Percentiles rank a stretch among this genome's conserved stretches.
phyloP scores from a whole-genome alignment of 1,140 invertebrate genomes.

The Saccostrea glomerata region DNA sequence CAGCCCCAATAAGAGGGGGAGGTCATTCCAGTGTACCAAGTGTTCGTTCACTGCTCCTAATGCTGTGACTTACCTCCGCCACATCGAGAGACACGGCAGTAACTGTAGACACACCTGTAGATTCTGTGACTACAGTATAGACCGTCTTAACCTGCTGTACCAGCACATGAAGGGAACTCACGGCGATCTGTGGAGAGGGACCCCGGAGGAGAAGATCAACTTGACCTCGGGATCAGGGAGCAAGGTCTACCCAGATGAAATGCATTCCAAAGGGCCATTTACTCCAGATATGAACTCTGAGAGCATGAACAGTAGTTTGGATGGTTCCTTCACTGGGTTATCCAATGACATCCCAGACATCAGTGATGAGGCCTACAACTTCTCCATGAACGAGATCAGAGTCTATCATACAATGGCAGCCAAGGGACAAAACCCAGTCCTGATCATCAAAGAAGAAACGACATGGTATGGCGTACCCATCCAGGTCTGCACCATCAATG shows the following conservation, averaged over 20 bases:
- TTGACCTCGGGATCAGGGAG: constrained; percentile 47
- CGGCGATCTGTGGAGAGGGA: constrained; percentile 65
- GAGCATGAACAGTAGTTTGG: constrained; percentile 50
- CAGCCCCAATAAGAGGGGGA: constrained; percentile 62
- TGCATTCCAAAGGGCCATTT: neutral
- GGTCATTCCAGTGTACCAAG: constrained; percentile 74
- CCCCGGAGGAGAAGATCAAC: constrained; percentile 63
- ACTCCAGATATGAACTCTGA: constrained; percentile 37
- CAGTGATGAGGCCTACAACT: constrained; percentile 45
- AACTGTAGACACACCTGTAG: constrained; percentile 70
- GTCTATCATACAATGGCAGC: constrained; percentile 48
- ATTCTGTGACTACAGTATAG: constrained; percentile 76
- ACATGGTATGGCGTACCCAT: constrained; percentile 66
- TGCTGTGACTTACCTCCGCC: constrained; percentile 70
- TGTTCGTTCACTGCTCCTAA: constrained; percentile 74
- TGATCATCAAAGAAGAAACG: constrained; percentile 61
- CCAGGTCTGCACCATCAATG: constrained; percentile 64
- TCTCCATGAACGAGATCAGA: constrained; percentile 45
- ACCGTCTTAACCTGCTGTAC: constrained; percentile 71
- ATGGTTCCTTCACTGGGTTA: constrained; percentile 43
- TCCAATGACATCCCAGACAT: constrained; percentile 39
- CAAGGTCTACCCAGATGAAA: constrained; percentile 14
- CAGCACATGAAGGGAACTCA: constrained; percentile 74
- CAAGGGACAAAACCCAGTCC: constrained; percentile 53
- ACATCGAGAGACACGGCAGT: constrained; percentile 74